Evolutionary conservation across 2,888 invertebrate genomes (phyloP).

Genomic region (Dicycla oo): DNA sequence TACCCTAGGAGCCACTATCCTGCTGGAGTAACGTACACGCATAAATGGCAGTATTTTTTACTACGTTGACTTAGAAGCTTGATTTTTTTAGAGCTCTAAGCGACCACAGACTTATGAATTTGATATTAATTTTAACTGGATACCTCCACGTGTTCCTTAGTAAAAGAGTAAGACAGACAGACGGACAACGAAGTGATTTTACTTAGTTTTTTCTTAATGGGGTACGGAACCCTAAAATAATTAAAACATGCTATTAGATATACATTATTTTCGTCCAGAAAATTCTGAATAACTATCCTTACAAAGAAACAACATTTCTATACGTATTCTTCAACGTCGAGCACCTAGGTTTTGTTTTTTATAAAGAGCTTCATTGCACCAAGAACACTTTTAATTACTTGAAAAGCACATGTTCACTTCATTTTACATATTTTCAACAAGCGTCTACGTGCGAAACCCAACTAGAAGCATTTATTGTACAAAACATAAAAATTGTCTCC

Average conservation of each 20-base stretch:
- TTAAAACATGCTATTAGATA: background rate
- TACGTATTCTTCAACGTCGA: background rate
- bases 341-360: background rate
- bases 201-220: no score
- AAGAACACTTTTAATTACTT: background rate
- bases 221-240: no score
- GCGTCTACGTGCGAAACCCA: background rate
- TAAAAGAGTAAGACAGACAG: no score
- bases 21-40: no score
- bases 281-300: background rate
- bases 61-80: no score
- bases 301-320: background rate
- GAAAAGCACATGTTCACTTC: background rate
- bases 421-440: background rate
- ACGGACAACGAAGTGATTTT: no score
- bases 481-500: background rate
- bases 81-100: no score
- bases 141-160: no score
- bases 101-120: no score
- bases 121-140: no score
- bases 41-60: no score
- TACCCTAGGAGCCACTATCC: no score
- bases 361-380: background rate
- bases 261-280: background rate
- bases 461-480: constrained; percentile 21